Evolutionary conservation across 2,888 invertebrate species (phyloP).

Genomic region (Drosophila borborema): DNA sequence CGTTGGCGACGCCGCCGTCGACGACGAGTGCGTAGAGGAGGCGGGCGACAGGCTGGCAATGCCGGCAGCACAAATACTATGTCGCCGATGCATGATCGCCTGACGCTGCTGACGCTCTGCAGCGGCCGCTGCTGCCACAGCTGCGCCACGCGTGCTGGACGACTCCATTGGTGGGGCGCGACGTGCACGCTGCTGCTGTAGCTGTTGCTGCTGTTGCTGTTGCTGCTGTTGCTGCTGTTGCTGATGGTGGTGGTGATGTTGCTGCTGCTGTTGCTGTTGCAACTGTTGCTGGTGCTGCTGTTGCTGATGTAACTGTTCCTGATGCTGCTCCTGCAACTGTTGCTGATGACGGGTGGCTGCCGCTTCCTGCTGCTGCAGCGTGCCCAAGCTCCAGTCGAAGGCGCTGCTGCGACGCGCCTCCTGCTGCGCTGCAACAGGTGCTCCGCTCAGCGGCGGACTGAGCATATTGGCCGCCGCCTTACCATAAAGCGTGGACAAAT

Average conservation of each 20-base stretch:
- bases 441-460: conserved; percentile 81
- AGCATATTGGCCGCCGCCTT: conserved; percentile 83
- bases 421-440: conserved; percentile 30
- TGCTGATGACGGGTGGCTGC: not conserved
- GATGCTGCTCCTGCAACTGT: not conserved
- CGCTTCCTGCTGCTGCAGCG: conserved; percentile 1
- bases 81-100: conserved; percentile 58
- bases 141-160: conserved; percentile 32
- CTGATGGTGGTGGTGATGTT: not conserved
- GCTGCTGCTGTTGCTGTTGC: not conserved
- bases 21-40: conserved; percentile 49
- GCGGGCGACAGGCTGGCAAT: conserved; percentile 65
- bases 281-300: not conserved
- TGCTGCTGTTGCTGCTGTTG: not conserved
- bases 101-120: conserved; percentile 43
- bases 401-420: conserved; percentile 38
- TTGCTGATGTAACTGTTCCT: not conserved
- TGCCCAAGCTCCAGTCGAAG: conserved; percentile 29
- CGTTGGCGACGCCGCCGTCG: conserved; percentile 53
- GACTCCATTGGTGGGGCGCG: not conserved
- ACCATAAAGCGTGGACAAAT: conserved; percentile 78
- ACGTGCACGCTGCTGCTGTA: not conserved
- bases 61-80: conserved; percentile 62
- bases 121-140: conserved; percentile 47
- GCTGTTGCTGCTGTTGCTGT: not conserved